phyloP scores from a whole-genome alignment of 1,140 invertebrate species.

The Aricia agestis region DNA sequence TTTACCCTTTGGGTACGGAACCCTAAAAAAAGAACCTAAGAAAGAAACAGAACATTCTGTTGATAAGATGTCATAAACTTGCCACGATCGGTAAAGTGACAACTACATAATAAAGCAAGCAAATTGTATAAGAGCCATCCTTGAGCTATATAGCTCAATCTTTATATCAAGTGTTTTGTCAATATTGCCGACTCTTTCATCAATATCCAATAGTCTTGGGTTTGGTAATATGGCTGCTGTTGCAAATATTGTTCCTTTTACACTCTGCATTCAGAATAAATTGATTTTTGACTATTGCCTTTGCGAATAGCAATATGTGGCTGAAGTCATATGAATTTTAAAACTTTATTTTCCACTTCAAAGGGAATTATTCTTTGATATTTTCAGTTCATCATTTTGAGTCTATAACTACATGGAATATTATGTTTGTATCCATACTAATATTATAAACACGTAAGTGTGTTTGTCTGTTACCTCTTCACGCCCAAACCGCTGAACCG shows the following conservation, averaged over 20 bases:
- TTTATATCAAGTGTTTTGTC: not conserved
- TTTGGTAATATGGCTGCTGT: slow-evolving; percentile 49
- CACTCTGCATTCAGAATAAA: slow-evolving; percentile 45
- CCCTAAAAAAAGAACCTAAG: no score
- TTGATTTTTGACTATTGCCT: slow-evolving; percentile 53
- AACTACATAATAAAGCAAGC: no score
- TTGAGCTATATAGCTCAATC: no score
- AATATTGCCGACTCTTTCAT: slow-evolving; percentile 35
- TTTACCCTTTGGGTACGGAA: no score
- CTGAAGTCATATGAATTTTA: slow-evolving; percentile 21
- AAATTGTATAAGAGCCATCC: no score
- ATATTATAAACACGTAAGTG: no score
- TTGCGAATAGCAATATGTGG: slow-evolving; percentile 27
- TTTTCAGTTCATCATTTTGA: not conserved
- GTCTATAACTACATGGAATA: not conserved
- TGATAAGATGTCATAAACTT: no score
- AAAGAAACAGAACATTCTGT: no score
- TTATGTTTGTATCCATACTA: not conserved
- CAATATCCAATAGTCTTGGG: slow-evolving; percentile 54
- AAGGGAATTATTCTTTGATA: not conserved
- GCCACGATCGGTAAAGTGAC: no score
- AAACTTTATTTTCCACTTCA: not conserved
- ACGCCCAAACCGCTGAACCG: no score
- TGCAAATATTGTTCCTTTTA: slow-evolving; percentile 58
- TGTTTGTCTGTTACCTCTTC: no score